Evolutionary conservation across 2,888 invertebrate genomes (phyloP), one percentile per base, ranked within the genome.

Genomic region (Cheilosia vernalis): DNA sequence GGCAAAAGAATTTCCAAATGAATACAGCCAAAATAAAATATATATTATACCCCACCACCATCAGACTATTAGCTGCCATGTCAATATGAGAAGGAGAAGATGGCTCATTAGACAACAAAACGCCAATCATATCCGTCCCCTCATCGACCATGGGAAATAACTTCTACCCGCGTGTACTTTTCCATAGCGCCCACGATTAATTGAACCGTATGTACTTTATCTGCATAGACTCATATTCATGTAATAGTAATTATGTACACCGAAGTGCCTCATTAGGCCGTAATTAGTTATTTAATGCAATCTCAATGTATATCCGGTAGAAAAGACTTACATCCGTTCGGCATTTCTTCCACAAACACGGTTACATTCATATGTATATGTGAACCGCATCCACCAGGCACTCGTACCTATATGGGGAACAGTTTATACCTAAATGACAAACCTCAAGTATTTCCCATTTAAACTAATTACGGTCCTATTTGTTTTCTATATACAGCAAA

Each of bases 211-310:
- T 44, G 33, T 21, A 37, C n/a, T 0, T 30, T 56, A 17, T 55
- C 19, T 55, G 24, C 19, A 44, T n/a, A 44, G 15, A 30, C 67
- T 15, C 42, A 27, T 17, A 37, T 33, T 33, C 33, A 33, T 33
- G 10, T 33, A 47, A 55, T 56, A 33, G 33, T 58, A 56, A 69
- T 69, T 58, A 42, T 30, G 24, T 67, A 60, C 17, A 49, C 13
- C 19, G 55, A 69, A 69, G 56, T 69, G 69, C 61, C 61, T 69
- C 55, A 78, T 78, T 78, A 69, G 69, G 27, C 30, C 44, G 47
- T 70, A 78, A 78, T 78, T 69, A 70, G 69, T 53, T 70, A 78
- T 78, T 69, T 78, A 69, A 55, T 69, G 61, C 69, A 69, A 78
- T 69, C 77, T 78, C 44, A 61, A 78, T 63, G 69, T 70, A 69